These are phyloP conservation scores for Crotophaga sulcirostris DNA, from an alignment of 2,113 vertebrate genomes.

Conservation along the genomic window DNA sequence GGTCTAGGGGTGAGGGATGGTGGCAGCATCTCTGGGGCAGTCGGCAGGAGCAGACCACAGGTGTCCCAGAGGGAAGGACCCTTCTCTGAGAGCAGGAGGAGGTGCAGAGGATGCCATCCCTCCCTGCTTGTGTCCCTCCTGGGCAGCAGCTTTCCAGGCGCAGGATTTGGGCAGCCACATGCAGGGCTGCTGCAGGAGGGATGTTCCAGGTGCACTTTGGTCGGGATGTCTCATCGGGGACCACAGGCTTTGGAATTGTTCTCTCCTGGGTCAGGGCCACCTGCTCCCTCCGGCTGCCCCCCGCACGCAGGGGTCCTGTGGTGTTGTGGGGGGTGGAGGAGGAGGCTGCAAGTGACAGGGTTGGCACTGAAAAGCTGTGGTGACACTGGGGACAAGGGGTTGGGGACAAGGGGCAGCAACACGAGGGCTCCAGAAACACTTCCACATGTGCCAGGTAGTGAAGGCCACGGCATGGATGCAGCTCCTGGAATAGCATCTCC, in stretches of 20 bases:
- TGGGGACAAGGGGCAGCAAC: neutral
- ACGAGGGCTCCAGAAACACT: fast-evolving
- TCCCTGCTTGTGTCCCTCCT: neutral
- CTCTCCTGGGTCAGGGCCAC: neutral
- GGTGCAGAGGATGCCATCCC: fast-evolving
- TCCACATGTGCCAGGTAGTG: fast-evolving
- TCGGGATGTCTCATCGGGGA: neutral
- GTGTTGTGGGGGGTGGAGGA: neutral
- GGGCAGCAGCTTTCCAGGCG: neutral
- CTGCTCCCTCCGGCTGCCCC: too few species aligned
- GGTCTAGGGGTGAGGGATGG: fast-evolving
- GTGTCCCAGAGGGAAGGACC: neutral
- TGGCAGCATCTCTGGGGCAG: neutral
- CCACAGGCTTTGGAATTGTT: neutral
- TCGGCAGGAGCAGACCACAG: neutral
- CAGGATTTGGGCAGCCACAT: neutral
- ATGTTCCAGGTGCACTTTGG: too few species aligned
- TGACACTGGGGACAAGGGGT: neutral
- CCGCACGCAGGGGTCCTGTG: fast-evolving
- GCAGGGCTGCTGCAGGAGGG: neutral
- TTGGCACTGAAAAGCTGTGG: fast-evolving
- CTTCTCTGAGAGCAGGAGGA: neutral
- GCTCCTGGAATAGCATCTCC: neutral
- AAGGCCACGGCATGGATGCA: fast-evolving
- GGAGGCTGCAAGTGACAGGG: neutral